These are phyloP conservation scores for Formica exsecta DNA, from an alignment of 1,140 invertebrate species.

Conservation along the genomic window DNA sequence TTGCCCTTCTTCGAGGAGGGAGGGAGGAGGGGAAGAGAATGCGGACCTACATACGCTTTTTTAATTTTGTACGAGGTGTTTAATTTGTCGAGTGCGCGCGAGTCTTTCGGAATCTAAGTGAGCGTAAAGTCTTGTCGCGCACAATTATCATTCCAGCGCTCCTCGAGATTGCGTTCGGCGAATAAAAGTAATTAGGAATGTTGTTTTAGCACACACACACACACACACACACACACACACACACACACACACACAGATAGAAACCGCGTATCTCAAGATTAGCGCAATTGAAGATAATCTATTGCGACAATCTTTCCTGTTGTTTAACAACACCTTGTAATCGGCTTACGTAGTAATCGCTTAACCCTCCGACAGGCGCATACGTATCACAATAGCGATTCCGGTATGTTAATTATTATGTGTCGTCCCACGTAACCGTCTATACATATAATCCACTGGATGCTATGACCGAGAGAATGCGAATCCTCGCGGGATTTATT, in stretches of 20 bases:
- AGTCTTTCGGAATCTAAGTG: no score
- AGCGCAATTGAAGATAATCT: not conserved
- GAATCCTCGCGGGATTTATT: not conserved
- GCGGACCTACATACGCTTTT: no score
- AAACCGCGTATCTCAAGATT: not conserved
- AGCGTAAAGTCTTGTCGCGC: not conserved
- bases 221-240: no score
- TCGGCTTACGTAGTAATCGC: slow-evolving; percentile 22
- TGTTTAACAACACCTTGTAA: slow-evolving; percentile 26
- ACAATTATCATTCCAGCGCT: not conserved
- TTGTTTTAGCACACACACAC: not conserved
- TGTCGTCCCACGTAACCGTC: not conserved
- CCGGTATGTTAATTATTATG: slow-evolving; percentile 19
- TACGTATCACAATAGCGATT: slow-evolving; percentile 9
- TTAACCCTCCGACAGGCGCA: not conserved
- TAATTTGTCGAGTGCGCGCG: no score
- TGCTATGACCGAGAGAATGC: not conserved
- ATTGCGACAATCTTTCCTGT: not conserved
- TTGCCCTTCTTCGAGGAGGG: no score
- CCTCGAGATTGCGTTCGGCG: not conserved
- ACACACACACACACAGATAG: not conserved
- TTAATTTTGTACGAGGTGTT: no score
- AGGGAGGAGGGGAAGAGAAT: no score
- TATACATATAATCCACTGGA: not conserved
- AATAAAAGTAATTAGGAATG: not conserved